A percentile compares a stretch with the other conserved stretches of the same genome.
phyloP scores from a whole-genome alignment of 2,113 vertebrate species.

The Quiscalus mexicanus region DNA sequence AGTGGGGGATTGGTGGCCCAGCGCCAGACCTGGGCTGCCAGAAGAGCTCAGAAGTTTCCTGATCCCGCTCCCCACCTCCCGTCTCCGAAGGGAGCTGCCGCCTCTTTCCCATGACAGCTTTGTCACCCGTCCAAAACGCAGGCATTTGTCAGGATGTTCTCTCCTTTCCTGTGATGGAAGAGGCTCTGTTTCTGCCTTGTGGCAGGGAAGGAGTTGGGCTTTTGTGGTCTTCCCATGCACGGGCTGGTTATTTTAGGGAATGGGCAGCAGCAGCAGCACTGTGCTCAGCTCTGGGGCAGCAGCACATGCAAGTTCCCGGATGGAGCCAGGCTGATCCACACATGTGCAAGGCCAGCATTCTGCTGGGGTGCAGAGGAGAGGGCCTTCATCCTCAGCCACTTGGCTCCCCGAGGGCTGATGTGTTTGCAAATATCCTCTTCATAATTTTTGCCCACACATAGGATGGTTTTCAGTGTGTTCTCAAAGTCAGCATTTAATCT shows the following conservation, averaged over 20 bases:
- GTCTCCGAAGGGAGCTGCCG: constrained; percentile 61
- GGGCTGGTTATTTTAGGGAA: neutral
- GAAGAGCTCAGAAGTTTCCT: constrained; percentile 71
- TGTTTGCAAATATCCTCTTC: neutral
- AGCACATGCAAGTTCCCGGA: fast-evolving
- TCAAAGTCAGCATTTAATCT: neutral
- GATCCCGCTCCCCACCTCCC: constrained; percentile 64
- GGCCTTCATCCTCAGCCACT: neutral
- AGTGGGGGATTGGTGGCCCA: constrained; percentile 46
- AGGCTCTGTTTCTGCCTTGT: constrained; percentile 42
- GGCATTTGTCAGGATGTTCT: constrained; percentile 72
- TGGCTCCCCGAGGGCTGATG: neutral
- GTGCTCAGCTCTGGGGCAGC: neutral
- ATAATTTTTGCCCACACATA: neutral
- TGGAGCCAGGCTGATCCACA: neutral
- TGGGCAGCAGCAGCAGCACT: neutral
- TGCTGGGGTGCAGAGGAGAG: neutral
- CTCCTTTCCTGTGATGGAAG: constrained; percentile 67
- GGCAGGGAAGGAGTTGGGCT: constrained; percentile 3
- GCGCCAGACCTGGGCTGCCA: constrained; percentile 65
- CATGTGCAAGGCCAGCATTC: neutral
- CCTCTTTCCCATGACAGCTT: constrained; percentile 69
- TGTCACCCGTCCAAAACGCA: constrained; percentile 66
- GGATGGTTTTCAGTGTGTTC: neutral
- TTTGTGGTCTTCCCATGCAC: neutral